A percentile compares a stretch with the other conserved stretches of the same genome.
Evolutionary conservation across 1,140 invertebrate genomes (phyloP).

Genomic region (Aphelinus atriplicis): DNA sequence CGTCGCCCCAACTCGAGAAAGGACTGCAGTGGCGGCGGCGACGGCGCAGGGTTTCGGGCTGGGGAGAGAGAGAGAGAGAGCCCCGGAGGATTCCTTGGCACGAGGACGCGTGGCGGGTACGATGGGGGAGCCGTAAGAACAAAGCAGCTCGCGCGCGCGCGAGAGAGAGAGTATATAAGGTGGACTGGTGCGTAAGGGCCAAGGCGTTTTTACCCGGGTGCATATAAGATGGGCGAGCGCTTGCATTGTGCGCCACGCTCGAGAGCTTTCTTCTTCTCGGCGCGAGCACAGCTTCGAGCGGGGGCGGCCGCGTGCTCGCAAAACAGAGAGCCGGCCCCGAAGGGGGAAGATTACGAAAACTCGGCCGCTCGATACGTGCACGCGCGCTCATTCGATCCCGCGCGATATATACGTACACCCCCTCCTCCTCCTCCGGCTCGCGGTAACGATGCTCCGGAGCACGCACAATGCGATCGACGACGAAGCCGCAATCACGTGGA

Average conservation of each 20-base stretch:
- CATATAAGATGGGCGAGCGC: constrained; percentile 54
- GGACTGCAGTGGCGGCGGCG: constrained; percentile 43
- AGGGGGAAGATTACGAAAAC: constrained; percentile 53
- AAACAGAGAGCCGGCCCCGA: constrained; percentile 24
- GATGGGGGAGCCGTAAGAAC: neutral
- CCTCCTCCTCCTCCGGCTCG: no score
- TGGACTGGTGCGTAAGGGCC: constrained; percentile 46
- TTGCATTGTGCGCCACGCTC: constrained; percentile 52
- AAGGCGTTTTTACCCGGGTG: constrained; percentile 47
- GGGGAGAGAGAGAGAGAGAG: no score
- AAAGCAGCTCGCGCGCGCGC: neutral
- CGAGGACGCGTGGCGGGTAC: neutral
- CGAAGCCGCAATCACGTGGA: neutral
- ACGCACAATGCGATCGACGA: neutral
- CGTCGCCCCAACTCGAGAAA: no score
- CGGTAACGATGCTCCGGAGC: no score
- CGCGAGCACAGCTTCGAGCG: constrained; percentile 1
- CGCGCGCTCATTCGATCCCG: no score
- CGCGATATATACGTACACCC: no score
- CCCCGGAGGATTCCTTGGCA: neutral
- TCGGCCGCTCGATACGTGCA: constrained; percentile 50
- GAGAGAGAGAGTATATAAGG: constrained; percentile 44
- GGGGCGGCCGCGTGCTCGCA: no score
- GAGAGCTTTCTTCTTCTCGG: constrained; percentile 8
- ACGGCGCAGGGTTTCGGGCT: neutral